Percentiles rank a stretch among this genome's conserved stretches.
Evolutionary conservation across 2,113 vertebrate species (phyloP).

Genomic region (Balaenoptera acutorostrata): DNA sequence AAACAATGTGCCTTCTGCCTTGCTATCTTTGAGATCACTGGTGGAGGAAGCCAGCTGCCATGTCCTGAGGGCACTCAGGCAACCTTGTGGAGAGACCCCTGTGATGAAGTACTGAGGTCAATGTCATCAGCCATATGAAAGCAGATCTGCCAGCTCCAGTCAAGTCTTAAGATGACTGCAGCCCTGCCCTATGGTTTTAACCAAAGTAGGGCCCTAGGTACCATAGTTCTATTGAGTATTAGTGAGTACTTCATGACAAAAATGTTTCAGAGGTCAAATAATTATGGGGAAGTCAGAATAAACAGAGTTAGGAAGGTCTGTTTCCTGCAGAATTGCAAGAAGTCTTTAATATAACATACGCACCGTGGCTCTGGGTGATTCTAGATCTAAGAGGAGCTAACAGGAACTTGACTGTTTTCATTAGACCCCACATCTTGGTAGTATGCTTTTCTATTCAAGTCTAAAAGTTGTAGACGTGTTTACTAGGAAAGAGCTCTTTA

Average conservation of each 20-base stretch:
- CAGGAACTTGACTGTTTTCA: background rate
- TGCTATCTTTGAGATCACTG: background rate
- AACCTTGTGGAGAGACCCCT: no score
- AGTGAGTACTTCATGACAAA: background rate
- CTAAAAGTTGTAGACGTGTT: background rate
- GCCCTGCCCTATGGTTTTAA: background rate
- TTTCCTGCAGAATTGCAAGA: background rate
- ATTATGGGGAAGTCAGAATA: background rate
- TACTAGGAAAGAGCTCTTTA: background rate
- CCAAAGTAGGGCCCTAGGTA: background rate
- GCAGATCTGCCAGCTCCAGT: background rate
- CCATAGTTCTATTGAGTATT: background rate
- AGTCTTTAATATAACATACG: background rate
- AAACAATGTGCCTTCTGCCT: background rate
- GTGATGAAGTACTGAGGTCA: background rate
- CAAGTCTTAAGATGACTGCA: background rate
- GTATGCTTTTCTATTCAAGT: background rate
- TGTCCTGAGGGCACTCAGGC: background rate
- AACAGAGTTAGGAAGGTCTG: background rate
- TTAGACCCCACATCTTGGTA: background rate
- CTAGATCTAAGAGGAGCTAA: background rate
- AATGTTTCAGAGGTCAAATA: background rate
- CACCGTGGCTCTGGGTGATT: background rate
- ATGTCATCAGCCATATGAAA: background rate
- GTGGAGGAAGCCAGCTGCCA: background rate